These are phyloP conservation scores for Agrotis puta DNA, from an alignment of 2,888 invertebrate species.

Conservation along the genomic window DNA sequence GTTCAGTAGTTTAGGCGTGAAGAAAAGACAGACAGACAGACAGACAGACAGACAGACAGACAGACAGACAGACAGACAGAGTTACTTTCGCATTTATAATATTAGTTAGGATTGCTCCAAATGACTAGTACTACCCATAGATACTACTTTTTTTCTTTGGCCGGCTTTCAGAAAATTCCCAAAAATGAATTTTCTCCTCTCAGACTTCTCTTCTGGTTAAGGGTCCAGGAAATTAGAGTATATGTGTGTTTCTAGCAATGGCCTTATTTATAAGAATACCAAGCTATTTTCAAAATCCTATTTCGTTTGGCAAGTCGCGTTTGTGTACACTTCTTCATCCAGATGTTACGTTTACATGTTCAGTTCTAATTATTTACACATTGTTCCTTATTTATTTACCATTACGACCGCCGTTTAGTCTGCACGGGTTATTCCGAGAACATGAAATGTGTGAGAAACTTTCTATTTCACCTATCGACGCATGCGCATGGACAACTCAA, in stretches of 20 bases:
- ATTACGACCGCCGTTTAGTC: slow-evolving; percentile 14
- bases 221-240: not conserved
- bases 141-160: too few species aligned
- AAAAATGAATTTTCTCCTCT: too few species aligned
- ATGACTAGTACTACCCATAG: too few species aligned
- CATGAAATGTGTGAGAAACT: slow-evolving; percentile 39
- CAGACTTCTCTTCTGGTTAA: too few species aligned
- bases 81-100: too few species aligned
- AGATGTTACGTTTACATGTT: not conserved
- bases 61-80: too few species aligned
- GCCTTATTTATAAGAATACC: not conserved
- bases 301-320: not conserved
- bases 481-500: slow-evolving; percentile 25
- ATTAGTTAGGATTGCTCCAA: too few species aligned
- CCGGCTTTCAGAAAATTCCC: too few species aligned
- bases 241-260: not conserved
- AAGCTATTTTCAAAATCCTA: not conserved
- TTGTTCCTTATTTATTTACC: slow-evolving; percentile 15
- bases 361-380: slow-evolving; percentile 6
- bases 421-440: slow-evolving; percentile 53
- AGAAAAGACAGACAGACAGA: too few species aligned
- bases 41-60: too few species aligned
- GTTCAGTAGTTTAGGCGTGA: too few species aligned
- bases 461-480: slow-evolving; percentile 44
- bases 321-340: not conserved